Percentiles rank a stretch among this genome's conserved stretches.
These are phyloP conservation scores for Cercopithecus mona DNA, from an alignment of 2,113 vertebrate species.

Conservation along the genomic window DNA sequence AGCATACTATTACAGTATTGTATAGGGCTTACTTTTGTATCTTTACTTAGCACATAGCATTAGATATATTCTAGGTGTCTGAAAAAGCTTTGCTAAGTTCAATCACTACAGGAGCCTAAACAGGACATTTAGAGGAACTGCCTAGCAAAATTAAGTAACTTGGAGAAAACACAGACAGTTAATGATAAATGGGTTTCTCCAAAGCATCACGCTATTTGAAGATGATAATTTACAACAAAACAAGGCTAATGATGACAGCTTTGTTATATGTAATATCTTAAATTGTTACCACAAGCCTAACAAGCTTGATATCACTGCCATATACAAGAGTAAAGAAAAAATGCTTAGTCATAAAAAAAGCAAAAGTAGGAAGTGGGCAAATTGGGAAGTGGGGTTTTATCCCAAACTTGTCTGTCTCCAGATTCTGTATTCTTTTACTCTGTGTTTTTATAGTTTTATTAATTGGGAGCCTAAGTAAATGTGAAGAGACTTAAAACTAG, in stretches of 20 bases:
- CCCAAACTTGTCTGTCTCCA: neutral
- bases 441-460: neutral
- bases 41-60: neutral
- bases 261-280: neutral
- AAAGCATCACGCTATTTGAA: neutral
- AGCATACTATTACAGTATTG: neutral
- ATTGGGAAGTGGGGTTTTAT: neutral
- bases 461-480: neutral
- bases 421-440: neutral
- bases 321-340: neutral
- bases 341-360: neutral
- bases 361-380: neutral
- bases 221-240: neutral
- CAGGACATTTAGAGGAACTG: neutral
- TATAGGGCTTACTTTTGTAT: neutral
- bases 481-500: neutral
- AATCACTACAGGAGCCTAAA: neutral
- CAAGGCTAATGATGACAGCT: neutral
- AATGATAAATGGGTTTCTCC: neutral
- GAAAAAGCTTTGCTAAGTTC: neutral
- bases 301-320: neutral
- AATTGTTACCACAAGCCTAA: neutral
- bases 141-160: neutral
- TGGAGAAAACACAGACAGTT: neutral
- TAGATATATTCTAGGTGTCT: neutral